Base-by-base conservation (phyloP, 2,888 invertebrate species). In the Electrophaes corylata region DNA sequence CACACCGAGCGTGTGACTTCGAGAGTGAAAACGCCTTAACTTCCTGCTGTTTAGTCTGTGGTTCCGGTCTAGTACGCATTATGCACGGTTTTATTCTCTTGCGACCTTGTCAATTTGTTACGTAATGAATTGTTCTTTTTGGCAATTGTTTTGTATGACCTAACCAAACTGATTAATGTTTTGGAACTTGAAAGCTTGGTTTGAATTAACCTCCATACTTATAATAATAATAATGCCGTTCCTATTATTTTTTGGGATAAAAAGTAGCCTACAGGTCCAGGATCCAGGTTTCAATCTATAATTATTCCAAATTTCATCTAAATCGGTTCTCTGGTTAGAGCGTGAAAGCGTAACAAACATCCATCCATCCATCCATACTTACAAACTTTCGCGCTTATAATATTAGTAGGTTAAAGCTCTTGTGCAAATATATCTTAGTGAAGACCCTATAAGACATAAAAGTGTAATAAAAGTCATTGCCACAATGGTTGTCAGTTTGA, bases 11-110 rank as follows among this genome's bases (percentile, higher is more conserved):
- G 83, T 74, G 79, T 86, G 79, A 71, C 74, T 66, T 65, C 70
- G 88, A 90, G 79, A 88, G 90, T 86, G 88, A 91, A 88, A 88
- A 81, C 79, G 44, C 31, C 59, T 29, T 58, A 75, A 78, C 73
- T 83, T 88, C 89, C 89, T 76, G 19, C 76, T 76, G 72, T 18
- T 23, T 76, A 79, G 73, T 73, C 43, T 26, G 23, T n/a, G 67
- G 88, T 84, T 80, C 81, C 79, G 79, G 82, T 88, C 83, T 79
- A 85, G 69, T 83, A 80, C 62, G 79, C 75, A 81, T 86, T 86
- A 81, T 81, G 65, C 76, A 84, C 80, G 83, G 83, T 85, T 86
- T 86, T 86, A 79, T 83, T 88, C 84, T 82, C 77, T 59, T 73
- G 67, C 73, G 84, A 84, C 89, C 89, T 90, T 90, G 86, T 65